phyloP scores from a whole-genome alignment of 2,888 invertebrate species.

The Alloplasta piceator region DNA sequence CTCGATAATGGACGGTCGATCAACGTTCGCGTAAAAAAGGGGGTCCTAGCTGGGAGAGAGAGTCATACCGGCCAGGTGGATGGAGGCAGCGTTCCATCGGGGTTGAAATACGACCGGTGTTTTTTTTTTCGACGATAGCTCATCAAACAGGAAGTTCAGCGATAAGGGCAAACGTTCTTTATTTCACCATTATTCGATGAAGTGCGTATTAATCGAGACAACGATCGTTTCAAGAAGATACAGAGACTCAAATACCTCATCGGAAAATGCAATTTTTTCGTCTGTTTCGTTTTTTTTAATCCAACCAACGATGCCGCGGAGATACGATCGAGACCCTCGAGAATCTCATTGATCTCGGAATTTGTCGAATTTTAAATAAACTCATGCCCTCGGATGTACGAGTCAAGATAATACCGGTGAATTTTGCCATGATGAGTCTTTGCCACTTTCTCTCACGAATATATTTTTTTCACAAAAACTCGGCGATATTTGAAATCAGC shows the following conservation, averaged over 20 bases:
- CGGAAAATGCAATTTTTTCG: neutral
- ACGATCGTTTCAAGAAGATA: neutral
- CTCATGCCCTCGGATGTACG: too few species aligned
- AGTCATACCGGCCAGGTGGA: conserved; percentile 57
- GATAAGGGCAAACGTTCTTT: conserved; percentile 27
- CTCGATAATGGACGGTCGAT: conserved; percentile 18
- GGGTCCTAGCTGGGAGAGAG: conserved; percentile 5
- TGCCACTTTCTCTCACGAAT: too few species aligned
- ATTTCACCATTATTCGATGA: conserved; percentile 18
- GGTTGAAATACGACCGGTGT: conserved; percentile 43
- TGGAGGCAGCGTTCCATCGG: conserved; percentile 15
- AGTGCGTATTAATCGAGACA: conserved; percentile 22
- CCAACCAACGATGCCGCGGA: neutral
- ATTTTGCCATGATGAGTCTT: too few species aligned
- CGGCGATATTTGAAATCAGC: too few species aligned
- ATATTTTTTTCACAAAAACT: too few species aligned
- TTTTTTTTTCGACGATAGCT: conserved; percentile 31
- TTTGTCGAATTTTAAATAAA: too few species aligned
- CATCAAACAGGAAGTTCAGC: conserved; percentile 27
- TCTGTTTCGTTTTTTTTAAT: neutral
- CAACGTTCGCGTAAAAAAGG: conserved; percentile 17
- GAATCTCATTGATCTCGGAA: too few species aligned
- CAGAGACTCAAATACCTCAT: neutral
- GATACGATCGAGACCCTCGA: too few species aligned
- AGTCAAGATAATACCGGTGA: too few species aligned